Evolutionary conservation across 2,888 invertebrate species (phyloP).

Genomic region (Andrena bicolor): DNA sequence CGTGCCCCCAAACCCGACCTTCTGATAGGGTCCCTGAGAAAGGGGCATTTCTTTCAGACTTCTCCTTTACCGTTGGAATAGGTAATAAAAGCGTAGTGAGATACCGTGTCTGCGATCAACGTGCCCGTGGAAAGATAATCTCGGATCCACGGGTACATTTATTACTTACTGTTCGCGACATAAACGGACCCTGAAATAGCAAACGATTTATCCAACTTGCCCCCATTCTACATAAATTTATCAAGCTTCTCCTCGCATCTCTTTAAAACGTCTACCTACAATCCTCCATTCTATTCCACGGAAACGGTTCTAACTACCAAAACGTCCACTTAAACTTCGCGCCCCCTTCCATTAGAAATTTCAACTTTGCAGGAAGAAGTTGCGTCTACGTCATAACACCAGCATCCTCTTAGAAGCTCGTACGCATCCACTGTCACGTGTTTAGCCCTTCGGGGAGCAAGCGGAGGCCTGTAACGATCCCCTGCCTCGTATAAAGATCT

Average conservation of each 20-base stretch:
- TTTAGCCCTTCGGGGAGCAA: too few species aligned
- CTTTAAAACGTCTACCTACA: neutral
- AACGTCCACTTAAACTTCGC: too few species aligned
- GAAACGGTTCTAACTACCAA: too few species aligned
- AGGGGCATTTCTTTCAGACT: constrained; percentile 50
- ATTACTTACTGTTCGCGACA: neutral
- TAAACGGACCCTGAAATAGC: constrained; percentile 12
- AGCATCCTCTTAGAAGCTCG: too few species aligned
- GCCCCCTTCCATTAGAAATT: too few species aligned
- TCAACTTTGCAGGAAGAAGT: neutral
- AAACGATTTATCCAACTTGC: neutral
- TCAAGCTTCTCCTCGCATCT: neutral
- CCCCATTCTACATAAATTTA: neutral
- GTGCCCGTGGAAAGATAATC: constrained; percentile 45
- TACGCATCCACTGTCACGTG: neutral
- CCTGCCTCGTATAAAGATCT: neutral
- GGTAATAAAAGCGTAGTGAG: constrained; percentile 62
- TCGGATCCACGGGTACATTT: constrained; percentile 34
- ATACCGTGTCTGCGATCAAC: constrained; percentile 50
- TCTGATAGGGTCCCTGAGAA: constrained; percentile 55
- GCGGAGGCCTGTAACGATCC: neutral
- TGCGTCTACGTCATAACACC: too few species aligned
- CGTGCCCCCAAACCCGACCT: constrained; percentile 57
- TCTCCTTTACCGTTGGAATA: constrained; percentile 48
- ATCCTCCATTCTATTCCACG: neutral